These are phyloP conservation scores for Crax fasciolata DNA, from an alignment of 2,797 vertebrate genomes.

Conservation along the genomic window DNA sequence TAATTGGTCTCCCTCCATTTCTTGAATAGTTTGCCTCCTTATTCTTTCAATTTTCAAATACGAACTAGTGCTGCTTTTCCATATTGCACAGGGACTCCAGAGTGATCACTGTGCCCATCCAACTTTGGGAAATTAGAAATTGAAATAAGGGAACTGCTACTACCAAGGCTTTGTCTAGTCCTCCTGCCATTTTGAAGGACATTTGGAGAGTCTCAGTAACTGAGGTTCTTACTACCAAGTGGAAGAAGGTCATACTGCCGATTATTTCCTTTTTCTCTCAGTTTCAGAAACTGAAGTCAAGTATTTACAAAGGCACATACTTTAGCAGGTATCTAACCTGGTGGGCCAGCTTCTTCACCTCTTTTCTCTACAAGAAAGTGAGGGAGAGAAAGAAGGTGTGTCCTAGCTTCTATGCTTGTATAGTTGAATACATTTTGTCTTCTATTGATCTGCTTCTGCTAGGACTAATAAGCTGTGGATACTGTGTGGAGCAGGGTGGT, in stretches of 20 bases:
- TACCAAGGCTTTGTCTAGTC: neutral
- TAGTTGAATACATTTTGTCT: neutral
- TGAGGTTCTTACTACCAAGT: neutral
- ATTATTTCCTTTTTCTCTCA: neutral
- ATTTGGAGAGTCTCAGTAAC: neutral
- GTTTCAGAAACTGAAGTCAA: neutral
- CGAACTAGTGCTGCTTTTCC: neutral
- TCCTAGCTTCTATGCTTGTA: neutral
- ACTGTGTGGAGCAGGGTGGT: neutral
- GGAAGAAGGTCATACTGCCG: neutral
- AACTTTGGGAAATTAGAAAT: neutral
- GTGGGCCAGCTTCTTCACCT: neutral
- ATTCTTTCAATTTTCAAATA: neutral
- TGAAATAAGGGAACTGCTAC: neutral
- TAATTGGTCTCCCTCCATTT: neutral
- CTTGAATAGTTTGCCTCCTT: neutral
- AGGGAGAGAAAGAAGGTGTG: neutral
- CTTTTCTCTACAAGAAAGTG: neutral
- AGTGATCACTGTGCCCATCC: neutral
- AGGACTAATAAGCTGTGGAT: neutral
- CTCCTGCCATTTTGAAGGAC: neutral
- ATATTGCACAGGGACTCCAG: neutral
- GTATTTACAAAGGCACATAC: neutral
- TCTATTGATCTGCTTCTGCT: neutral
- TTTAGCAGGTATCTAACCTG: neutral